Evolutionary conservation across 1,140 invertebrate species (phyloP).

Genomic region (Hyles euphorbiae): DNA sequence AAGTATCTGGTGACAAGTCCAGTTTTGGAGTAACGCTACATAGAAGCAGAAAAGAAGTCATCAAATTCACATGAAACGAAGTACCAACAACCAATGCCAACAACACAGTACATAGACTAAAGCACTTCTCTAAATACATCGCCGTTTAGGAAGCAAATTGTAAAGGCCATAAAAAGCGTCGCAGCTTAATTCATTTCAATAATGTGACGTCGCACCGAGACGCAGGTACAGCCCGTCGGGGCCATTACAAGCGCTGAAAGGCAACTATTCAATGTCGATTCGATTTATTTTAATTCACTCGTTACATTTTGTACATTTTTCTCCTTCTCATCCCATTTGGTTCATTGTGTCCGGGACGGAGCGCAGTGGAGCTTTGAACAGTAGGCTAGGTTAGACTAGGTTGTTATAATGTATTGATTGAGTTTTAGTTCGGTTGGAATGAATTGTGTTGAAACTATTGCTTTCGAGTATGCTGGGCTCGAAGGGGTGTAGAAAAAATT

Average conservation of each 20-base stretch:
- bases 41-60: no score
- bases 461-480: background rate
- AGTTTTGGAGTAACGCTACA: no score
- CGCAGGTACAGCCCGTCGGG: background rate
- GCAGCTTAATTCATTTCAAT: no score
- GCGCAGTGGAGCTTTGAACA: background rate
- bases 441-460: background rate
- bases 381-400: background rate
- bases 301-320: conserved; percentile 15
- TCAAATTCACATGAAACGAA: no score
- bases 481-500: background rate
- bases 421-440: background rate
- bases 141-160: no score
- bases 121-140: no score
- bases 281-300: conserved; percentile 23
- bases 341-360: conserved; percentile 14
- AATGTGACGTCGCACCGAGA: background rate
- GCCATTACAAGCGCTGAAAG: conserved; percentile 15
- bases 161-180: no score
- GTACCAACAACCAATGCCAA: no score
- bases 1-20: no score
- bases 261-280: conserved; percentile 20
- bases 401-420: background rate
- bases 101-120: no score
- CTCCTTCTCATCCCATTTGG: conserved; percentile 15